Percentiles rank a stretch among this genome's conserved stretches.
phyloP scores from a whole-genome alignment of 2,888 invertebrate species.

The Xestia xanthographa region DNA sequence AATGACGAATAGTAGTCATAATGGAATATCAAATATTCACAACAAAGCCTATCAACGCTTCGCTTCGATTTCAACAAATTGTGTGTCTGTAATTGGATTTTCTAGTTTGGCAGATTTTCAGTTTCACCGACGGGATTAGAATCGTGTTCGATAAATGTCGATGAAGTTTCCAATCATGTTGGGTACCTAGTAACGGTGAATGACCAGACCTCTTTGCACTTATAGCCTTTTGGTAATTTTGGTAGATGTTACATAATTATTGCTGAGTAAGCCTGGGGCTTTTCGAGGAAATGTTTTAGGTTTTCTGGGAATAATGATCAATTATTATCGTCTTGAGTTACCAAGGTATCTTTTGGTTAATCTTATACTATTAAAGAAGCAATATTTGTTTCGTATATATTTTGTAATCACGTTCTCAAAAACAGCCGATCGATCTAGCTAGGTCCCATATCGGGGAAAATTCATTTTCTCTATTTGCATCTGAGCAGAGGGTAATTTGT shows the following conservation, averaged over 20 bases:
- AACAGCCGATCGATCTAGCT: too few species aligned
- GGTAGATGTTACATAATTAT: not conserved
- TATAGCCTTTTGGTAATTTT: slow-evolving; percentile 39
- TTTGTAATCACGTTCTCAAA: too few species aligned
- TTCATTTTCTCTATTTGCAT: too few species aligned
- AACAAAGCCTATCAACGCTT: slow-evolving; percentile 26
- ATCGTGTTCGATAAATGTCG: slow-evolving; percentile 54
- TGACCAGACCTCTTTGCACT: slow-evolving; percentile 28
- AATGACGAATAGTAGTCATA: not conserved
- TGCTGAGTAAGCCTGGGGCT: not conserved
- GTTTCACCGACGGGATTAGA: slow-evolving; percentile 54
- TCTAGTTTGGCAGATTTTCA: slow-evolving; percentile 56
- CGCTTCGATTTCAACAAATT: slow-evolving; percentile 30
- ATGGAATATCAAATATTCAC: slow-evolving; percentile 2
- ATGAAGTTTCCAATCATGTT: slow-evolving; percentile 56
- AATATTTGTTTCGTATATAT: too few species aligned
- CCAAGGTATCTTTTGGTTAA: not conserved
- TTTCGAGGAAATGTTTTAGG: not conserved
- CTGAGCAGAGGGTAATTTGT: not conserved
- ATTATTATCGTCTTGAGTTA: not conserved
- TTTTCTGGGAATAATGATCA: not conserved
- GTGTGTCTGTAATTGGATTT: slow-evolving; percentile 50
- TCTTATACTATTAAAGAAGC: too few species aligned
- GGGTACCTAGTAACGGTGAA: slow-evolving; percentile 9
- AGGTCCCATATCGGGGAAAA: too few species aligned